A percentile compares a stretch with the other conserved stretches of the same genome.
phyloP scores from a whole-genome alignment of 1,140 invertebrate species.

The Drosophila guanche region DNA sequence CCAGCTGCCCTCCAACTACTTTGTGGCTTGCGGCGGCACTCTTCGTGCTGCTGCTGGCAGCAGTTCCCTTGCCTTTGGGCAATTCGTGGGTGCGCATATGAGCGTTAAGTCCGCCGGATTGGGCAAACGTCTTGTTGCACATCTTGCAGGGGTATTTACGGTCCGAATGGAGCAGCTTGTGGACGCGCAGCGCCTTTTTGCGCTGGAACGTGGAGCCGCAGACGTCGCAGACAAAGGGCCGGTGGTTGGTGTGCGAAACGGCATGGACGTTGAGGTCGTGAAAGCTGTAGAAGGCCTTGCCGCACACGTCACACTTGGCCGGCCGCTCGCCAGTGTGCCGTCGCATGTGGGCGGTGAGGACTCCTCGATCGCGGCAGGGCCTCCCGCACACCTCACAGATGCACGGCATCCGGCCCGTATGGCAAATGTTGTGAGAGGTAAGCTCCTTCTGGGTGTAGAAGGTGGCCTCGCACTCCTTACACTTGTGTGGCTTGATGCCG shows the following conservation, averaged over 20 bases:
- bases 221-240: slow-evolving; percentile 84
- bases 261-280: slow-evolving; percentile 82
- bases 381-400: slow-evolving; percentile 76
- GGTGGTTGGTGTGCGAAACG: slow-evolving; percentile 84
- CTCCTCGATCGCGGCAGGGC: slow-evolving; percentile 70
- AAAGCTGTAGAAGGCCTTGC: slow-evolving; percentile 72
- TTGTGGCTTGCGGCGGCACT: background rate
- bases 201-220: slow-evolving; percentile 83
- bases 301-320: slow-evolving; percentile 86
- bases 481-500: slow-evolving; percentile 76
- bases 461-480: slow-evolving; percentile 61
- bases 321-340: slow-evolving; percentile 90
- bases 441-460: slow-evolving; percentile 78
- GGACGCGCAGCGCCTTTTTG: slow-evolving; percentile 75
- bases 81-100: slow-evolving; percentile 84
- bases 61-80: slow-evolving; percentile 15
- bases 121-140: slow-evolving; percentile 85
- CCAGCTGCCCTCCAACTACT: slow-evolving; percentile 1
- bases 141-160: slow-evolving; percentile 85
- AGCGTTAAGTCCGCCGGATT: slow-evolving; percentile 85
- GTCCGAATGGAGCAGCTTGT: slow-evolving; percentile 83
- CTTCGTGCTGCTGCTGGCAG: background rate
- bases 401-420: slow-evolving; percentile 72
- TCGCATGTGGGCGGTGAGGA: slow-evolving; percentile 88
- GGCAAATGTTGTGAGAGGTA: slow-evolving; percentile 72